A percentile compares a stretch with the other conserved stretches of the same genome.
phyloP scores from a whole-genome alignment of 2,797 vertebrate genomes.

The Alcedo atthis region DNA sequence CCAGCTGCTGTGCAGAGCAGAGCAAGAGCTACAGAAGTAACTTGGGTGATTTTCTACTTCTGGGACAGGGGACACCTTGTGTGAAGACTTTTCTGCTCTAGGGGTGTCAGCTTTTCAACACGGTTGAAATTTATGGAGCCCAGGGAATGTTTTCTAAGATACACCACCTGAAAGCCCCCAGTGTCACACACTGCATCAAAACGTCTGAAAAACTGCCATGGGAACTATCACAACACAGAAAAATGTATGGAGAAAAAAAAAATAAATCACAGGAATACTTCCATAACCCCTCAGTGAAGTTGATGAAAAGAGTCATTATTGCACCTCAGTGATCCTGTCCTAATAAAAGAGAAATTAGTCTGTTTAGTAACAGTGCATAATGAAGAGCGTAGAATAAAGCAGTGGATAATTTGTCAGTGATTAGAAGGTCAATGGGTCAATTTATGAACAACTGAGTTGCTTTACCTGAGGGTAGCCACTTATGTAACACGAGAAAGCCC shows the following conservation, averaged over 20 bases:
- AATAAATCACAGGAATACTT: not conserved
- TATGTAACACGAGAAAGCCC: conserved; percentile 79
- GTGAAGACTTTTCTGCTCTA: rapidly evolving
- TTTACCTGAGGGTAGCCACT: conserved; percentile 88
- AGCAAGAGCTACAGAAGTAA: not conserved
- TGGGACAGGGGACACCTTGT: not conserved
- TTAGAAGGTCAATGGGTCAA: conserved; percentile 89
- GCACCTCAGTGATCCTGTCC: conserved; percentile 32
- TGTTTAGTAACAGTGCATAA: conserved; percentile 58
- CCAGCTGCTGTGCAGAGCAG: rapidly evolving
- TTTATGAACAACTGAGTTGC: conserved; percentile 85
- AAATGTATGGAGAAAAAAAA: not conserved
- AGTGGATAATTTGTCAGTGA: conserved; percentile 89
- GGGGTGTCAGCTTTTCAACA: not conserved
- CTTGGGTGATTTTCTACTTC: not conserved
- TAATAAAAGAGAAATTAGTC: conserved; percentile 56
- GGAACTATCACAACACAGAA: rapidly evolving
- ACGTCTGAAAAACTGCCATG: rapidly evolving
- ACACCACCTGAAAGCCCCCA: not conserved
- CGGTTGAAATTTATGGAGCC: too few relatives aligned
- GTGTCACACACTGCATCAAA: not conserved
- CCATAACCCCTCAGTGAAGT: not conserved
- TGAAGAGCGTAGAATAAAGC: conserved; percentile 43
- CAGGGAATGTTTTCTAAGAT: not conserved
- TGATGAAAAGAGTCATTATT: conserved; percentile 15